Percentiles rank a stretch among this genome's conserved stretches.
These are phyloP conservation scores for Rhorus exstirpatorius DNA, from an alignment of 2,888 invertebrate species.

Conservation along the genomic window DNA sequence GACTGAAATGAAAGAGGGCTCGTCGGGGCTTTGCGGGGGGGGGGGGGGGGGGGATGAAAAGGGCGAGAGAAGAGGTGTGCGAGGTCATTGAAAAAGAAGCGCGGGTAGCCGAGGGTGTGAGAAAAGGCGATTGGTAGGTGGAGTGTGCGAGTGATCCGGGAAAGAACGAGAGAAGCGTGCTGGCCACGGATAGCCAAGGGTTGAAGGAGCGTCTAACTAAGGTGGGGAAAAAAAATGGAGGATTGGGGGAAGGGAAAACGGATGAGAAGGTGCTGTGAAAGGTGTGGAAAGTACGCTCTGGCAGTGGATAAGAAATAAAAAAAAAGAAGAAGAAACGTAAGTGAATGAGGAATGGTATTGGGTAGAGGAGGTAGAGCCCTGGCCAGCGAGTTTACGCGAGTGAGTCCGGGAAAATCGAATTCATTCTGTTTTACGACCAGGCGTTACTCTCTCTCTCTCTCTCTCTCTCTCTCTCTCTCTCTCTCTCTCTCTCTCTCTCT, in stretches of 20 bases:
- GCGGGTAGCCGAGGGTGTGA: slow-evolving; percentile 64
- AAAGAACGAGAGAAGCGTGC: slow-evolving; percentile 38
- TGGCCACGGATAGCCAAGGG: slow-evolving; percentile 57
- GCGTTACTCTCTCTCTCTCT: slow-evolving; percentile 79
- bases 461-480: slow-evolving; percentile 12
- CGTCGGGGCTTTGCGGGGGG: background rate
- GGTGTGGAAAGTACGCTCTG: slow-evolving; percentile 60
- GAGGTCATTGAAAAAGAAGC: slow-evolving; percentile 64
- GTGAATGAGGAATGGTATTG: slow-evolving; percentile 62
- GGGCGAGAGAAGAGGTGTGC: slow-evolving; percentile 13
- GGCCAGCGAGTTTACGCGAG: slow-evolving; percentile 43
- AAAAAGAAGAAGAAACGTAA: slow-evolving; percentile 71
- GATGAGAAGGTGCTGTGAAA: slow-evolving; percentile 70
- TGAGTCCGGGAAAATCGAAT: slow-evolving; percentile 81
- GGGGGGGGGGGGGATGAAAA: slow-evolving; percentile 10
- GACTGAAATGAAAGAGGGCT: background rate
- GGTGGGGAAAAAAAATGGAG: slow-evolving; percentile 70
- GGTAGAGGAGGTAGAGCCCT: slow-evolving; percentile 42
- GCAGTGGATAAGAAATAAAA: no score
- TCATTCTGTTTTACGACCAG: slow-evolving; percentile 84
- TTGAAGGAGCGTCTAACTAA: slow-evolving; percentile 42
- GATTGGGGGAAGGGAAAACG: slow-evolving; percentile 39
- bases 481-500: background rate
- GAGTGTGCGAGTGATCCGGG: slow-evolving; percentile 71
- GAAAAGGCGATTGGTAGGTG: slow-evolving; percentile 71